These are phyloP conservation scores for Troglohyphantes excavatus DNA, from an alignment of 2,888 invertebrate genomes.

Conservation along the genomic window DNA sequence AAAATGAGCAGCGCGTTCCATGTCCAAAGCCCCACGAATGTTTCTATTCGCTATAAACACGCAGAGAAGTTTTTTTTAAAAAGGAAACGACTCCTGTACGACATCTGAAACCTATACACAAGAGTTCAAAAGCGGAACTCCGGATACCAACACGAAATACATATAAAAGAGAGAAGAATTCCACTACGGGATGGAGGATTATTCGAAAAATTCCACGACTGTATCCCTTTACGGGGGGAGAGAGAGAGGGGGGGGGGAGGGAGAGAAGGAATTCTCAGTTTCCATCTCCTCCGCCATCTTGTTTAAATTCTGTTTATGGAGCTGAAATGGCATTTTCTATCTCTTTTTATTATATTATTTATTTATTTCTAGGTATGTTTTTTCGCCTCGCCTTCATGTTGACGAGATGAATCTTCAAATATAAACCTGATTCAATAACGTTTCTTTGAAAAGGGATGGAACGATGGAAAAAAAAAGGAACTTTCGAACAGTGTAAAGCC, in stretches of 20 bases:
- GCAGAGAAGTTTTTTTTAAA: neutral
- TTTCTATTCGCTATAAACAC: neutral
- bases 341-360: constrained; percentile 26
- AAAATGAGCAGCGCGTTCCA: too few species aligned
- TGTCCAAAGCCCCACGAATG: neutral
- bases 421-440: constrained; percentile 67
- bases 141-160: neutral
- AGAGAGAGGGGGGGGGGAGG: too few species aligned
- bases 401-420: constrained; percentile 61
- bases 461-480: constrained; percentile 26
- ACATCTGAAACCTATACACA: neutral
- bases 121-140: constrained; percentile 12
- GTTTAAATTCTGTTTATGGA: constrained; percentile 70
- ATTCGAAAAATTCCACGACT: constrained; percentile 53
- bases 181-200: constrained; percentile 34
- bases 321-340: constrained; percentile 45
- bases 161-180: neutral
- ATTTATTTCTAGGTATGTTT: constrained; percentile 14
- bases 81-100: neutral
- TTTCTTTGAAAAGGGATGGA: constrained; percentile 5
- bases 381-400: constrained; percentile 13
- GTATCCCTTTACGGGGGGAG: constrained; percentile 54
- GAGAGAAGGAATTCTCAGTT: constrained; percentile 65
- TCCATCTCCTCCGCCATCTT: constrained; percentile 45
- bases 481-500: neutral